Base-by-base conservation (phyloP, 2,888 invertebrate species). In the Acronicta leporina region DNA sequence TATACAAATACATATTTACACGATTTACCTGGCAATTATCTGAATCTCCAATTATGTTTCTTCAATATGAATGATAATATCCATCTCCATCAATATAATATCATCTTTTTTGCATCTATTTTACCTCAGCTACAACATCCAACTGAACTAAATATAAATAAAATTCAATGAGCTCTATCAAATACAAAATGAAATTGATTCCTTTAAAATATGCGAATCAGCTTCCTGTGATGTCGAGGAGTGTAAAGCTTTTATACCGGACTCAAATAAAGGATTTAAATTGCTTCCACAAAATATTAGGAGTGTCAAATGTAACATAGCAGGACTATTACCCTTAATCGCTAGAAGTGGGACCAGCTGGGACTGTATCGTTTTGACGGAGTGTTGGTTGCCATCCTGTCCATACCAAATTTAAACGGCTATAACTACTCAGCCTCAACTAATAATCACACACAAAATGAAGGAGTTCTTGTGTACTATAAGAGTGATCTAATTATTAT, bases 121-220 rank as follows among this genome's bases (percentile, higher is more conserved):
- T 38, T 38, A 38, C 35, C 35, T 38, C 16, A 4, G 3, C 20
- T 38, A 15, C 13, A 16, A 5, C 1, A 20, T 35, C 35, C 47
- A 38, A 13, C 47, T 47, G 35, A 35, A 4, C 16, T 4, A 16
- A 16, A 10, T 10, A 40, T 14, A 5, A 1, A 30, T 48, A 56
- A 20, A 57, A 57, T 50, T 57, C 50, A 50, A 57, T 33, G 45
- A 57, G 25, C 15, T 50, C 50, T 46, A 33, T 45, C 44, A 50
- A 40, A 57, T 57, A 10, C 57, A 50, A 45, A 41, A 27, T 27
- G 49, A 49, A 41, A 49, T 57, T 30, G 57, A 57, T 41, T 16
- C 27, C 0, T 41, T 57, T 16, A 20, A 40, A n/a, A 50, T 56
- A 48, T 43, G 49, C 2, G 45, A 56, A 16, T 49, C 56, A 0